These are phyloP conservation scores for Erpetoichthys calabaricus DNA, from an alignment of 2,797 vertebrate genomes.

Conservation along the genomic window DNA sequence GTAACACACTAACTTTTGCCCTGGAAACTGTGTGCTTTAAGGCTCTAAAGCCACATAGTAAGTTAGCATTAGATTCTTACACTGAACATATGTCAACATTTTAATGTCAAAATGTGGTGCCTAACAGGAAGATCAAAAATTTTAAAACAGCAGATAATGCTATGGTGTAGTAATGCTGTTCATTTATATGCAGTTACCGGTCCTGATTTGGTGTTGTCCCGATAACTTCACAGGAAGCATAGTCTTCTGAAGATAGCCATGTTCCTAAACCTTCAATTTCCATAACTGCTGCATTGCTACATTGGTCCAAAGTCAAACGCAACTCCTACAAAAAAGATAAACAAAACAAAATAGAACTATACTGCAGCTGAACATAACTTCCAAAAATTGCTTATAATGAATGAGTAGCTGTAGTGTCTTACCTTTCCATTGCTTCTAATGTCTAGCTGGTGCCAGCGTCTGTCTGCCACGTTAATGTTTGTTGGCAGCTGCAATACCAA, in stretches of 20 bases:
- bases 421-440: slow-evolving; percentile 74
- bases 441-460: slow-evolving; percentile 73
- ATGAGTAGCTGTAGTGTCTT: background rate
- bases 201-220: slow-evolving; percentile 52
- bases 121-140: no score
- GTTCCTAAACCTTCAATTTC: slow-evolving; percentile 66
- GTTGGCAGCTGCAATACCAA: slow-evolving; percentile 67
- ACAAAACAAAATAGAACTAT: background rate
- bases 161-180: no score
- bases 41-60: no score
- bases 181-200: slow-evolving; percentile 26
- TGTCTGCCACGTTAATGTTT: slow-evolving; percentile 69
- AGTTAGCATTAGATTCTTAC: no score
- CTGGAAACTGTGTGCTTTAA: no score
- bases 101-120: no score
- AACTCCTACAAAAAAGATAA: slow-evolving; percentile 44
- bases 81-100: no score
- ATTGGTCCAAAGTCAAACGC: slow-evolving; percentile 64
- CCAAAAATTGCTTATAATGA: background rate
- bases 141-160: no score
- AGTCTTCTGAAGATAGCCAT: slow-evolving; percentile 63
- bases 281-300: slow-evolving; percentile 47
- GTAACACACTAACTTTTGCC: no score
- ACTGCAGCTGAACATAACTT: background rate
- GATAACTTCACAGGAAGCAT: slow-evolving; percentile 57